Evolutionary conservation across 1,140 invertebrate species (phyloP).

Genomic region (Dreissena polymorpha): DNA sequence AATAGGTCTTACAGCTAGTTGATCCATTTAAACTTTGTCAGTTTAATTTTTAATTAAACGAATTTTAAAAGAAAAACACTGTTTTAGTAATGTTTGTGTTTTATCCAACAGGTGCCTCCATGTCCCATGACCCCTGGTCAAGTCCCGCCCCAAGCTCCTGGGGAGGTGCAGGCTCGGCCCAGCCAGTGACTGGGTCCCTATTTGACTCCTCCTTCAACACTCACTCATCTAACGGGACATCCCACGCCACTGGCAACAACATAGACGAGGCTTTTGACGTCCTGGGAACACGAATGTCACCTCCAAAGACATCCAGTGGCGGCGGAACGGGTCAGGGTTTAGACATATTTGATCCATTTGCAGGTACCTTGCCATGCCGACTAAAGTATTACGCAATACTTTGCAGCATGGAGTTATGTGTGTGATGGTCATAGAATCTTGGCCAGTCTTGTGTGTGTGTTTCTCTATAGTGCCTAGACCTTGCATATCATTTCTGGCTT

Average conservation of each 20-base stretch:
- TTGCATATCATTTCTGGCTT: no score
- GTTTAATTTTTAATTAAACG: no score
- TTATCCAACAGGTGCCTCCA: no score
- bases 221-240: constrained; percentile 42
- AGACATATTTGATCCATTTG: constrained; percentile 51
- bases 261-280: constrained; percentile 53
- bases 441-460: background rate
- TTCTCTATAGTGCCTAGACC: no score
- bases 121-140: background rate
- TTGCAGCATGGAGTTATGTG: constrained; percentile 16
- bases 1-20: no score
- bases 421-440: constrained; percentile 42
- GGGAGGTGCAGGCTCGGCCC: background rate
- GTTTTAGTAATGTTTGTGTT: no score
- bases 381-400: background rate
- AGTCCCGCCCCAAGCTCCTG: background rate
- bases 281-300: constrained; percentile 42
- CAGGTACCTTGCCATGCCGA: constrained; percentile 43
- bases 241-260: constrained; percentile 41
- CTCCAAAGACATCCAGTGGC: constrained; percentile 2
- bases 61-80: no score
- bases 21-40: no score
- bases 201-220: constrained; percentile 31
- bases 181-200: background rate
- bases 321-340: constrained; percentile 38